Percentiles rank a stretch among this genome's conserved stretches.
phyloP scores from a whole-genome alignment of 2,888 invertebrate genomes.

The Lasius fuliginosus region DNA sequence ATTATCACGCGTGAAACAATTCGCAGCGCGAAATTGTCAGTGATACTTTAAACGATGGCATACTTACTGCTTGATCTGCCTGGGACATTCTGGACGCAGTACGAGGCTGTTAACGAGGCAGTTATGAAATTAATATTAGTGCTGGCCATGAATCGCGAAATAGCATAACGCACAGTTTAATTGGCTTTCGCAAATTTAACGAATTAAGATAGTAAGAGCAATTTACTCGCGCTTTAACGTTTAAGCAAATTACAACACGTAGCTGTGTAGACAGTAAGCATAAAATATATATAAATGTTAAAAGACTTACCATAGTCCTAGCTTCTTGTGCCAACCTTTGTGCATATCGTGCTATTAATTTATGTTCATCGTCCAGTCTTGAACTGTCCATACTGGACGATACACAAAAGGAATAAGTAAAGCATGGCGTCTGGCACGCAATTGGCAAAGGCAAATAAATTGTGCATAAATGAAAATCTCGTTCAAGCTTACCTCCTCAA shows the following conservation, averaged over 20 bases:
- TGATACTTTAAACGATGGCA: conserved; percentile 26
- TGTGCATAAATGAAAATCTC: conserved; percentile 40
- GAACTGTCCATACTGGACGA: conserved; percentile 83
- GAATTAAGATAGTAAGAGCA: conserved; percentile 13
- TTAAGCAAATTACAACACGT: conserved; percentile 35
- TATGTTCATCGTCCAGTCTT: conserved; percentile 95
- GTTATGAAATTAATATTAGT: conserved; percentile 70
- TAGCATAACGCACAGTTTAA: conserved; percentile 51
- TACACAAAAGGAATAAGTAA: conserved; percentile 68
- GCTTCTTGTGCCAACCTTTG: conserved; percentile 97
- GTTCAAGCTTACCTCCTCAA: conserved; percentile 87
- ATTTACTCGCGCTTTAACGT: conserved; percentile 29
- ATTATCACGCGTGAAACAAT: conserved; percentile 5
- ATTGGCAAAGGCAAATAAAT: conserved; percentile 56
- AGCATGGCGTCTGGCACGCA: conserved; percentile 59
- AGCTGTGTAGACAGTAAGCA: background rate
- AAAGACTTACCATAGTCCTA: conserved; percentile 89
- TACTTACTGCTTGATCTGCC: conserved; percentile 84
- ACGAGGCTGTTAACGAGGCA: conserved; percentile 79
- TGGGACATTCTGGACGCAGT: conserved; percentile 84
- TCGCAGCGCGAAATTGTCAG: background rate
- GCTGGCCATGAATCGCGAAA: conserved; percentile 45
- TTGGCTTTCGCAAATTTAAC: conserved; percentile 47
- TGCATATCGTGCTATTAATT: conserved; percentile 98
- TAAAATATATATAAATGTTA: conserved; percentile 41